Base-by-base conservation (phyloP, 2,113 vertebrate genomes). In the Pipra filicauda region DNA sequence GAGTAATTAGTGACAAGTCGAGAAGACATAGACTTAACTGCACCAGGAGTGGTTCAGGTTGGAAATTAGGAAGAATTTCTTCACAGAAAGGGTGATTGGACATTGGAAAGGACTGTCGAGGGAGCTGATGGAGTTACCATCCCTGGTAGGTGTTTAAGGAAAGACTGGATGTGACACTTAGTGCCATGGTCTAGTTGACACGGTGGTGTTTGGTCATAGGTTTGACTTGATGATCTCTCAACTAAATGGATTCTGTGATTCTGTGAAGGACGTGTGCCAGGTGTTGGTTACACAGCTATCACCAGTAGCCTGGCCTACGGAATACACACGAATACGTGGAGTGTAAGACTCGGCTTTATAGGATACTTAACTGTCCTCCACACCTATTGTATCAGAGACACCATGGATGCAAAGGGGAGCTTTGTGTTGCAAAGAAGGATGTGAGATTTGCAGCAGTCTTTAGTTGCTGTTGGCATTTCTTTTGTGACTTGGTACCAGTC, bases 181-280 rank as follows among this genome's bases (percentile, higher is more conserved):
- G n/a, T 55, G 49, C 57, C 8, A 1, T 35, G 41, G 17, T 76
- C 30, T 62, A 12, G 11, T 48, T 76, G 35, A 37, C 10, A 5
- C 5, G 26, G 55, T 83, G 62, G 9, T 75, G 48, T 83, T 62
- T 0, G 0, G n/a, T 23, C 26, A 13, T 2, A 43, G 48, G 6
- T 43, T 64, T 26, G 21, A 27, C 35, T 76, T 12, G 9, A 15
- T 35, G 13, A 27, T 83, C 30, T 90, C 78, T 41, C 55, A 27
- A 5, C 26, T 43, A 35, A 48, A 41, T 15, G 35, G 39, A 13
- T 54, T 82, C 15, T 49, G 49, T 15, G 5, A 6, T 37, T 58
- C 19, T 16, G 7, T 67, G 46, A 59, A 82, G 23, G 39, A 41
- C 16, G 20, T 35, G 33, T 46, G 26, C 24, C 19, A 2, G 41